Percentiles rank a stretch among this genome's conserved stretches.
These are phyloP conservation scores for Ectemnius lituratus DNA, from an alignment of 2,888 invertebrate genomes.

Conservation along the genomic window DNA sequence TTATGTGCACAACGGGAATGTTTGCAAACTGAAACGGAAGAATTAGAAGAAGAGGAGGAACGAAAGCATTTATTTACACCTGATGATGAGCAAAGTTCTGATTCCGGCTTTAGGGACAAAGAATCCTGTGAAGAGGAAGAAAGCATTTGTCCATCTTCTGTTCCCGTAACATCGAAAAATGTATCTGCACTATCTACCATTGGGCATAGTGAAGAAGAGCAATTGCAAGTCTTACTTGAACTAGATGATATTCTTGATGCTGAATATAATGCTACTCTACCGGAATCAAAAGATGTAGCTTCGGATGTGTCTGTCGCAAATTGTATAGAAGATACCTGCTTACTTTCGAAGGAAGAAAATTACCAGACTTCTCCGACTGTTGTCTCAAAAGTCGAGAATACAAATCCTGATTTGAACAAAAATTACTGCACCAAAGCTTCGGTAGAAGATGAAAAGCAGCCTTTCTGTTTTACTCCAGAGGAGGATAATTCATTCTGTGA, in stretches of 20 bases:
- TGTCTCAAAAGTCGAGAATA: constrained; percentile 19
- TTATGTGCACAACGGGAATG: constrained; percentile 57
- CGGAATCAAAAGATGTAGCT: constrained; percentile 57
- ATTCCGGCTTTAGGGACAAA: constrained; percentile 79
- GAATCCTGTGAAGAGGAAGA: constrained; percentile 77
- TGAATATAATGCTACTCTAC: constrained; percentile 68
- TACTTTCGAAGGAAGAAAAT: constrained; percentile 17
- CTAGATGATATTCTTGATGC: constrained; percentile 74
- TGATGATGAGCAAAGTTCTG: constrained; percentile 79
- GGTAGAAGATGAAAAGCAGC: background rate
- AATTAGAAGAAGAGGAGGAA: constrained; percentile 76
- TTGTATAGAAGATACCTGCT: constrained; percentile 2
- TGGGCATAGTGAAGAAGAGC: constrained; percentile 71
- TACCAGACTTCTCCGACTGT: constrained; percentile 18
- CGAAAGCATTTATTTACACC: constrained; percentile 77
- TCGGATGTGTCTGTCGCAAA: constrained; percentile 27
- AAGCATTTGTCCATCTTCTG: constrained; percentile 63
- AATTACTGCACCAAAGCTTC: background rate
- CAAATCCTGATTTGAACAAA: background rate
- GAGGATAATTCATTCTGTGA: background rate
- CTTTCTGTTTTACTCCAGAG: background rate
- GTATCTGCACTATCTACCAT: constrained; percentile 42
- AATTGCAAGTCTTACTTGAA: constrained; percentile 71
- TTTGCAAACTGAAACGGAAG: constrained; percentile 34
- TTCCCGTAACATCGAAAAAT: constrained; percentile 35